Base-by-base conservation (phyloP, 2,888 invertebrate species). In the Ormia ochracea region DNA sequence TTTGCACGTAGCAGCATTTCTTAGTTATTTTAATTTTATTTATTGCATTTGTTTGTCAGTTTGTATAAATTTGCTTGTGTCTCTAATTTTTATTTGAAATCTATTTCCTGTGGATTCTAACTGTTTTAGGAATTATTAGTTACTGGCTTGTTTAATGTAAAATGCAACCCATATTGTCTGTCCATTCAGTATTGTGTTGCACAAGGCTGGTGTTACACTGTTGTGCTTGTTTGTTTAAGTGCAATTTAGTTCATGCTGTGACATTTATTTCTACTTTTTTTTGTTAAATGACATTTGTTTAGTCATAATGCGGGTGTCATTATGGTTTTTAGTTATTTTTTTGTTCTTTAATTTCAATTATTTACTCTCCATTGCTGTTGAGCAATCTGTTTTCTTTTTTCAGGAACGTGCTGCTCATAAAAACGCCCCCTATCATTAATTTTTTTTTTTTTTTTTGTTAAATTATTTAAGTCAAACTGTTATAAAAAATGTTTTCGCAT, bases 371-470 rank as follows among this genome's bases (percentile, higher is more conserved):
- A 65, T 79, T 75, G 45, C 63, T 75, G 10, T 14, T 19, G 14
- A 45, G 45, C 45, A 21, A 21, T 45, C 9, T 26, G 33, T 69
- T 45, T 52, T 59, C 14, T 74, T 38, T 41, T 65, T 61, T 56
- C 72, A n/a, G 75, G 79, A 80, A 80, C 79, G 79, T 80, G 75
- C 79, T 72, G 65, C 59, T 59, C 48, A 76, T 80, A 72, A 72
- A 72, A 61, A 45, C 43, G 19, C 56, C 17, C 56, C 17, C 12
- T 21, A 10, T 45, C 54, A 14, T 38, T 36, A 56, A 63, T 76
- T 54, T 23, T n/a, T 45, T 63, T 69, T 21, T 21, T 17, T 59
- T 38, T 59, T 52, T 41, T 23, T 23, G 26, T 26, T 38, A 36
- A 21, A n/a, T n/a, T n/a, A n/a, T 70, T 50, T 28, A 31, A 59